Percentiles rank a stretch among this genome's conserved stretches.
phyloP scores from a whole-genome alignment of 1,140 invertebrate species.

The Laupala kohalensis region DNA sequence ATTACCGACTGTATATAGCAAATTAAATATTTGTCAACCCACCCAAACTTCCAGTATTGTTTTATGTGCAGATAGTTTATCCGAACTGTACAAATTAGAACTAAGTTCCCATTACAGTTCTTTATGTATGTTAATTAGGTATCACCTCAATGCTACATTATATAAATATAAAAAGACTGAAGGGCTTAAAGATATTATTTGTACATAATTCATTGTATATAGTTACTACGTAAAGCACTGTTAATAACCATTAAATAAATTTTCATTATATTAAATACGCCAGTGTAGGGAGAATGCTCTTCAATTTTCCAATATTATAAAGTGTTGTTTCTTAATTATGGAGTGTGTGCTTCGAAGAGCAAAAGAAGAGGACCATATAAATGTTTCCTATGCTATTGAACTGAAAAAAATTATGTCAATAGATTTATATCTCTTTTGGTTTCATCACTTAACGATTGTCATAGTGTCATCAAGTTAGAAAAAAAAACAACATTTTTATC shows the following conservation, averaged over 20 bases:
- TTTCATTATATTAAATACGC: slow-evolving; percentile 11
- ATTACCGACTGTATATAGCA: slow-evolving; percentile 10
- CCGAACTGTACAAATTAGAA: slow-evolving; percentile 14
- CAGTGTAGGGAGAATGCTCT: not conserved
- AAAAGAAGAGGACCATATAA: not conserved
- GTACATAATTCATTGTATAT: slow-evolving; percentile 14
- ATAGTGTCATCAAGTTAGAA: not conserved
- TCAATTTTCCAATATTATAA: not conserved
- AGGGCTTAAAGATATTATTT: slow-evolving; percentile 10
- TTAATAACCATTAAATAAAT: slow-evolving; percentile 14
- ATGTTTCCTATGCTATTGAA: not conserved
- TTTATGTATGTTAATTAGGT: slow-evolving; percentile 1
- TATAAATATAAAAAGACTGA: slow-evolving; percentile 15
- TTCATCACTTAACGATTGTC: not conserved
- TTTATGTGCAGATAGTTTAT: slow-evolving; percentile 12
- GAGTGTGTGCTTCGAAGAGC: not conserved
- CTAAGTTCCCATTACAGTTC: slow-evolving; percentile 6
- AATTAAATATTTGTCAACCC: slow-evolving; percentile 8
- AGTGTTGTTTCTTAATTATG: not conserved
- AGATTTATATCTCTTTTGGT: not conserved
- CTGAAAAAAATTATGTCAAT: not conserved
- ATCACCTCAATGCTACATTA: slow-evolving; percentile 12
- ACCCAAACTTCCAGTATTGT: slow-evolving; percentile 15
- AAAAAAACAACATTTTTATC: not conserved
- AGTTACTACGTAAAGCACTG: slow-evolving; percentile 12